These are phyloP conservation scores for Emydocephalus ijimae DNA, from an alignment of 2,113 vertebrate genomes.

Conservation along the genomic window DNA sequence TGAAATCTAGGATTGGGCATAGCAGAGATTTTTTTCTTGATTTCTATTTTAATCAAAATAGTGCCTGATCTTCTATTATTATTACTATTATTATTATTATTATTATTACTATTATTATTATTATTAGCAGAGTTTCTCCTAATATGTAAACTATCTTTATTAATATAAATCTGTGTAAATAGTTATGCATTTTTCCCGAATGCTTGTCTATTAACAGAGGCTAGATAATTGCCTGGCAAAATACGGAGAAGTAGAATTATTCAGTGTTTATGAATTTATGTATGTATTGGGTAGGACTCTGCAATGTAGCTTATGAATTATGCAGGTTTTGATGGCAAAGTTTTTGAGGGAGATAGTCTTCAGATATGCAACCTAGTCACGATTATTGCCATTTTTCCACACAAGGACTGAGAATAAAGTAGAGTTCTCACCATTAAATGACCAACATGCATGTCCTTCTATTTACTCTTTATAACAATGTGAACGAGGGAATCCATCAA, in stretches of 20 bases:
- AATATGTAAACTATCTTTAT: background rate
- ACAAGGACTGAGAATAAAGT: background rate
- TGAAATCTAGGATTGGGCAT: constrained; percentile 48
- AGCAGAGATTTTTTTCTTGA: constrained; percentile 64
- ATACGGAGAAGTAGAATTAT: background rate
- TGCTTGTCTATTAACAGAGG: background rate
- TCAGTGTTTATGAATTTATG: background rate
- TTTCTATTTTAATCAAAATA: constrained; percentile 58
- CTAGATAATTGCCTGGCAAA: background rate
- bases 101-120: too few relatives aligned
- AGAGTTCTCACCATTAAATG: background rate
- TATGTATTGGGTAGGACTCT: background rate
- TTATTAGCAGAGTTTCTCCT: background rate
- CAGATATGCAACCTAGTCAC: background rate
- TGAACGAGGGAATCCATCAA: background rate
- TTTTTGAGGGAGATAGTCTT: background rate
- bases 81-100: too few relatives aligned
- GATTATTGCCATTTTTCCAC: background rate
- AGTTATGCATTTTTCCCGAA: background rate
- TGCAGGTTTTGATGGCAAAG: background rate
- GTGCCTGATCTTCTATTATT: constrained; percentile 30
- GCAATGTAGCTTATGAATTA: background rate
- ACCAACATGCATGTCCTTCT: background rate
- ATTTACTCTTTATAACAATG: background rate
- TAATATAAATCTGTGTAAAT: background rate